phyloP scores from a whole-genome alignment of 2,113 vertebrate species.

The Onychorhynchus coronatus region DNA sequence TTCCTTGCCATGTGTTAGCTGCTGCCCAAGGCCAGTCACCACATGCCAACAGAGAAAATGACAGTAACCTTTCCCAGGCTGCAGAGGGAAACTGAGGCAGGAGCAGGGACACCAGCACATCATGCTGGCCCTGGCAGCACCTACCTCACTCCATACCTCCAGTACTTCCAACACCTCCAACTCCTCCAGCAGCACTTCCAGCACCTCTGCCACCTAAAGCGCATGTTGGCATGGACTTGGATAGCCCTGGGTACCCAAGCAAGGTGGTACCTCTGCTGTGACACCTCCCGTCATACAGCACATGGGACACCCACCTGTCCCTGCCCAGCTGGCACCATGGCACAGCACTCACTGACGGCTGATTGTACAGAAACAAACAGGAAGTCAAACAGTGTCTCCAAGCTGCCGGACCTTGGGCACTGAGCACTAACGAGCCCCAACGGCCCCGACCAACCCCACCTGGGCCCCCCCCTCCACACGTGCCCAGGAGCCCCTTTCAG shows the following conservation, averaged over 20 bases:
- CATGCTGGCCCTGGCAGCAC: fast-evolving
- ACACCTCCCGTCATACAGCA: fast-evolving
- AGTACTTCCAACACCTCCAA: fast-evolving
- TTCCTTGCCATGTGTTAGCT: neutral
- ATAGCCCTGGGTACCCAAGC: fast-evolving
- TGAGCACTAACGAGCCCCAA: neutral
- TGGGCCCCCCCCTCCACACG: fast-evolving
- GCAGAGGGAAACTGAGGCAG: neutral
- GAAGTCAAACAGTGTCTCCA: neutral
- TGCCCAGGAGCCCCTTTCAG: neutral
- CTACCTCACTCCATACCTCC: neutral
- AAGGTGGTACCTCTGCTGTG: neutral
- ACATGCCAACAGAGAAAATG: fast-evolving
- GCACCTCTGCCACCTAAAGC: neutral
- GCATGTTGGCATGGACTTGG: fast-evolving
- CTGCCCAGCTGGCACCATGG: neutral
- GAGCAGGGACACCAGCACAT: fast-evolving
- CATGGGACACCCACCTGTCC: neutral
- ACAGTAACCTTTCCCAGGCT: fast-evolving
- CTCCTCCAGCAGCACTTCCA: neutral
- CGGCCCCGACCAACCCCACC: neutral
- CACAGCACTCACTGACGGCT: neutral
- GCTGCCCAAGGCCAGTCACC: neutral
- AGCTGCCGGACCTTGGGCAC: neutral
- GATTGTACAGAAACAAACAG: neutral